Conservation (phyloP, 2,888 invertebrate genomes). For the Beris morrisii region DNA sequence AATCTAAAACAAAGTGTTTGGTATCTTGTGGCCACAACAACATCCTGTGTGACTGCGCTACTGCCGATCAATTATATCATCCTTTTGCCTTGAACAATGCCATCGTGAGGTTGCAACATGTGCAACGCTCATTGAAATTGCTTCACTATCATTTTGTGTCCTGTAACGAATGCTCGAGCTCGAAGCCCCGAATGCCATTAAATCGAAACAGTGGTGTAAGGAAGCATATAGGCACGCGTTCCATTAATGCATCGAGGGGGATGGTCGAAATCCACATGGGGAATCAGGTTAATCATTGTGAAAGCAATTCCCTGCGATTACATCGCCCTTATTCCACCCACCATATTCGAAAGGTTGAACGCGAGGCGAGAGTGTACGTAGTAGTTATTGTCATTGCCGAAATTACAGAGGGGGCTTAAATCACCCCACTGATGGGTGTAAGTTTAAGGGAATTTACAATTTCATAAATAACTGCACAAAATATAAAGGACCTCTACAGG, state of each 20-base stretch:
- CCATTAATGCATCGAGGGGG: constrained; percentile 9
- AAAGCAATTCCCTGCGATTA: constrained; percentile 30
- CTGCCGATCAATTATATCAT: constrained; percentile 12
- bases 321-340: constrained; percentile 32
- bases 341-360: constrained; percentile 33
- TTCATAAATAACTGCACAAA: constrained; percentile 43
- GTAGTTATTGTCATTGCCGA: constrained; percentile 19
- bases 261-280: constrained; percentile 41
- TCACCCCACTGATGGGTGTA: constrained; percentile 5
- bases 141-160: background rate
- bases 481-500: constrained; percentile 3
- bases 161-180: background rate
- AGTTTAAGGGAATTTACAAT: constrained; percentile 44
- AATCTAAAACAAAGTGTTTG: background rate
- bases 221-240: constrained; percentile 6
- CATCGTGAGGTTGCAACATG: constrained; percentile 9
- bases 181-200: constrained; percentile 4
- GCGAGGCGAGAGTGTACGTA: constrained; percentile 12
- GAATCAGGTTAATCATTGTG: constrained; percentile 44
- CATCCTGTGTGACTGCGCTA: background rate
- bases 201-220: background rate
- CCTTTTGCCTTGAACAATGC: background rate
- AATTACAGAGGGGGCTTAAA: constrained; percentile 10
- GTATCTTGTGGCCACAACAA: constrained; percentile 11
- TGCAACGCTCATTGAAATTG: constrained; percentile 1